Evolutionary conservation across 2,113 vertebrate species (phyloP).

Genomic region (Xiphias gladius): DNA sequence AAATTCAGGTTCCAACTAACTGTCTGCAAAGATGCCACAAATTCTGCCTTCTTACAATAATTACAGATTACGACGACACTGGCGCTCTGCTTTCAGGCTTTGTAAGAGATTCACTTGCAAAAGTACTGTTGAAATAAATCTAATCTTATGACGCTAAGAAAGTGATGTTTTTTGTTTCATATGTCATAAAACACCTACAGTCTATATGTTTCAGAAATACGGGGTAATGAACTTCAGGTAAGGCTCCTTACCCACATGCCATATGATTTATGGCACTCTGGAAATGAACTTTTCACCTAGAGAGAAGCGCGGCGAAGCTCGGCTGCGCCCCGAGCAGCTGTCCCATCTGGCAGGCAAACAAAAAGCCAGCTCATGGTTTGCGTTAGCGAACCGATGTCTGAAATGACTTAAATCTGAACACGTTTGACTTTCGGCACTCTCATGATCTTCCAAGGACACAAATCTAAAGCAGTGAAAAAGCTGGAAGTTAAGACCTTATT

Average conservation of each 20-base stretch:
- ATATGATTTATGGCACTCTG: constrained; percentile 53
- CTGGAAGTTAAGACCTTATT: constrained; percentile 6
- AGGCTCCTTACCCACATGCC: constrained; percentile 22
- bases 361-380: constrained; percentile 59
- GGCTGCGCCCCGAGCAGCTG: constrained; percentile 64
- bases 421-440: constrained; percentile 52
- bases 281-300: constrained; percentile 72
- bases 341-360: constrained; percentile 67
- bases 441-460: constrained; percentile 51
- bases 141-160: not conserved
- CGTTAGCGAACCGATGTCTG: constrained; percentile 51
- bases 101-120: not conserved
- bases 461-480: constrained; percentile 48
- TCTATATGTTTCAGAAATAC: not conserved
- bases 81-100: not conserved
- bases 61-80: not conserved
- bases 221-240: constrained; percentile 41
- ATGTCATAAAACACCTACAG: not conserved
- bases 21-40: not conserved
- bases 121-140: not conserved
- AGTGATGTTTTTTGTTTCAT: not conserved
- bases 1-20: not conserved
- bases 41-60: not conserved
- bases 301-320: constrained; percentile 49
- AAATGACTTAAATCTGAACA: constrained; percentile 60